Base-by-base conservation (phyloP, 2,797 vertebrate genomes). In the Sebastes nivosus region DNA sequence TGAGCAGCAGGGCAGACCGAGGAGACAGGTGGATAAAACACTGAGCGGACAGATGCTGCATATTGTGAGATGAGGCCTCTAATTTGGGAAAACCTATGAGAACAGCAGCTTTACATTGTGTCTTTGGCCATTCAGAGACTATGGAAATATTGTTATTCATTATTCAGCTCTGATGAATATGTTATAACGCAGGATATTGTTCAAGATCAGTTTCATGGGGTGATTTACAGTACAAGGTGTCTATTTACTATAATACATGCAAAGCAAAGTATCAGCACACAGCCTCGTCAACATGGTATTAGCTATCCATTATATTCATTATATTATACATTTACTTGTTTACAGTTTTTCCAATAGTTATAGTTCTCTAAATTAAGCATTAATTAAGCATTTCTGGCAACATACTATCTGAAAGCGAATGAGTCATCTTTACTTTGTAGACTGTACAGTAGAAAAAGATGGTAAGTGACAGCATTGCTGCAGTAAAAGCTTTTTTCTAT, bases 1-100 rank as follows among this genome's bases (percentile, higher is more conserved):
- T 87, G 91, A 94, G 90, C 92, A 92, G 91, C 84, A 91, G 91
- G 91, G 79, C 91, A 88, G 86, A 69, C 82, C 86, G 67, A 77
- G 87, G 77, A 90, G 91, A 80, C 94, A 95, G 93, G 93, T 93
- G 91, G 90, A 94, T 91, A 82, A 94, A 94, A 84, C 67, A 50
- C 77, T 6, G 66, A 85, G 81, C 61, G 82, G 80, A 90, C 91
- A 95, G 89, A 93, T 93, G 91, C 89, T 87, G 79, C 74, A 76
- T 64, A 65, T 60, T 65, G 65, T 86, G n/a, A 14, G 22, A 81
- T 67, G 18, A 78, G 61, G 84, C 79, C 83, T 86, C 29, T 81
- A 66, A 85, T 90, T 85, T 82, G 38, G 69, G 50, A 10, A 64
- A 75, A 69, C 22, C 46, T 52, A 32, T 2, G 25, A 75, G 76